phyloP scores from a whole-genome alignment of 92 coral and sea anemone species.

The Palythoa caribaeorum region DNA sequence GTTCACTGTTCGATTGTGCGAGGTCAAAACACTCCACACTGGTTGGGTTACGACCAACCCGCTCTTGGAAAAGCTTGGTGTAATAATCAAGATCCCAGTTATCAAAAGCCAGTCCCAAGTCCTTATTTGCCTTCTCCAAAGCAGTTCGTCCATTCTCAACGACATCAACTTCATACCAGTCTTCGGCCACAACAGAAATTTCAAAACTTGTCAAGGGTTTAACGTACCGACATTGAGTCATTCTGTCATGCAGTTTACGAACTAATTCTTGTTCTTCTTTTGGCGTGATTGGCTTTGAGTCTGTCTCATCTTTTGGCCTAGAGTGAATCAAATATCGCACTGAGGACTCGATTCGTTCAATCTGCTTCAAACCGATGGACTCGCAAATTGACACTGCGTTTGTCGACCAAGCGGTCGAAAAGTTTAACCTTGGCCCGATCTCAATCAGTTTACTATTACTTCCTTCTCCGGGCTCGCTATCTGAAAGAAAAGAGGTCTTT shows the following conservation, averaged over 20 bases:
- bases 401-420: slow-evolving; percentile 98
- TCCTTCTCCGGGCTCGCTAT: slow-evolving; percentile 25
- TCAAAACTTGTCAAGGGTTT: slow-evolving; percentile 84
- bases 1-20: slow-evolving; percentile 98
- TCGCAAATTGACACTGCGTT: slow-evolving; percentile 96
- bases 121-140: slow-evolving; percentile 84
- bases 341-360: slow-evolving; percentile 88
- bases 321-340: slow-evolving; percentile 75
- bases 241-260: slow-evolving; percentile 85
- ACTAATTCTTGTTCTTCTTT: slow-evolving; percentile 81
- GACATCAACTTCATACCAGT: slow-evolving; percentile 89
- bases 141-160: slow-evolving; percentile 77
- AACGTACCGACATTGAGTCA: slow-evolving; percentile 93
- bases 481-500: slow-evolving; percentile 61
- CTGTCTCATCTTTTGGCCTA: slow-evolving; percentile 51
- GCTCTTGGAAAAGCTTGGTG: slow-evolving; percentile 82
- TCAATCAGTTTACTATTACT: slow-evolving; percentile 64
- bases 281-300: slow-evolving; percentile 50
- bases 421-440: slow-evolving; percentile 95
- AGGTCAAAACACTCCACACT: slow-evolving; percentile 98
- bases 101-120: slow-evolving; percentile 95
- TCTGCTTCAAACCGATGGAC: slow-evolving; percentile 81
- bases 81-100: slow-evolving; percentile 96
- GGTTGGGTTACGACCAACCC: slow-evolving; percentile 90
- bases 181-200: slow-evolving; percentile 70